Evolutionary conservation across 2,888 invertebrate species (phyloP), one percentile per base, ranked within the genome.

Genomic region (Parapristionchus giblindavisi): DNA sequence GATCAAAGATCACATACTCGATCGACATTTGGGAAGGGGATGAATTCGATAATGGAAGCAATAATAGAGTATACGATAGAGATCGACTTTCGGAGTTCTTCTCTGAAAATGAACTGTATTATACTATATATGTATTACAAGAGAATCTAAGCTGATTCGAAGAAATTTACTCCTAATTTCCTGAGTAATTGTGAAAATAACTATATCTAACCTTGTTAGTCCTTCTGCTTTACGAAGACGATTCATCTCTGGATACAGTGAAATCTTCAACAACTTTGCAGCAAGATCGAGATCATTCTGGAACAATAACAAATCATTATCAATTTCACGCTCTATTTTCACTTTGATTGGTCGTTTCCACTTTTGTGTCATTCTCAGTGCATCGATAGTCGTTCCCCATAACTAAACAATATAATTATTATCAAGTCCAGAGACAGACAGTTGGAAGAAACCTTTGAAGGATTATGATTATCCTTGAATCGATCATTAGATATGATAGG

Each of bases 1-100:
- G 51, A 51, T 32, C 51, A 68, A 68, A 51, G 68, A 65, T 65
- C 48, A 65, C 63, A 17, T 1, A 68, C 68, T 29, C 34, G 68
- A 34, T 68, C 68, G 52, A 21, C 21, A 21, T 32, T 29, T n/a
- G 68, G 68, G 34, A 48, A 34, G 34, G 68, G 68, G 32, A 21
- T 52, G 36, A 52, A 52, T 36, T 68, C 68, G 68, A 68, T 29
- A 11, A 68, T 24, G n/a, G 34, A 24, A 14, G n/a, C n/a, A 36
- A 68, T 36, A 36, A 68, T 40, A 24, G 24, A 52, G 51, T 17
- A 29, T 17, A 68, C 68, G 34, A 68, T 68, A 21, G 52, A 36
- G 14, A 68, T 48, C 21, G 51, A 52, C 21, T 68, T 68, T 48
- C 68, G 68, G 11, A 68, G 68, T 21, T 68, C 36, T 52, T 52